These are phyloP conservation scores for Oxytorus armatus DNA, from an alignment of 2,888 invertebrate species.

Conservation along the genomic window DNA sequence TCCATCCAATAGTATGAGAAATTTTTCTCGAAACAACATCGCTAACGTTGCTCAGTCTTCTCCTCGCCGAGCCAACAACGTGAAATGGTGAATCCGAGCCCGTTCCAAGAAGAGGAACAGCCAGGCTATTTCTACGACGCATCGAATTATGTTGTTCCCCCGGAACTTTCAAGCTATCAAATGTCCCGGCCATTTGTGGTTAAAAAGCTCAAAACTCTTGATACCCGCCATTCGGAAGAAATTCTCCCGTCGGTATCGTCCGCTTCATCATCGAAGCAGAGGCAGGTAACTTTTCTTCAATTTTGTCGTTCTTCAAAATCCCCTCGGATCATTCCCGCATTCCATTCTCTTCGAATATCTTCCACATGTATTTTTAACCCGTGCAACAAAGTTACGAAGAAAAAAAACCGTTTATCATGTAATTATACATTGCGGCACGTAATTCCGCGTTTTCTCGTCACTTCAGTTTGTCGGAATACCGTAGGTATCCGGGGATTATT, in stretches of 20 bases:
- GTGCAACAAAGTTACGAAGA: not conserved
- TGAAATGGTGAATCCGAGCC: constrained; percentile 76
- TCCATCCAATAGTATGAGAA: constrained; percentile 91
- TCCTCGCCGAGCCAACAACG: constrained; percentile 83
- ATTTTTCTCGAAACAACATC: constrained; percentile 92
- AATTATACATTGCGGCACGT: constrained; percentile 34
- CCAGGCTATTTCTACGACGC: constrained; percentile 74
- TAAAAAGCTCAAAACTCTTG: not conserved
- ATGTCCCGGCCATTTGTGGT: constrained; percentile 29
- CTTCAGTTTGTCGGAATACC: not conserved
- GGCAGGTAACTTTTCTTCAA: not conserved
- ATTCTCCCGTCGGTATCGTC: not conserved
- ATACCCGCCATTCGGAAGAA: not conserved
- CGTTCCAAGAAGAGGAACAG: constrained; percentile 77
- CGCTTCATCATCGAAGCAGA: too few species aligned
- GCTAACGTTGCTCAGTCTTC: constrained; percentile 91
- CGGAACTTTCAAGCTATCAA: constrained; percentile 32
- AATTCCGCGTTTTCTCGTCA: constrained; percentile 16
- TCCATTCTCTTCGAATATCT: constrained; percentile 10
- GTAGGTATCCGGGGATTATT: not conserved
- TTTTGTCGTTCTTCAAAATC: not conserved
- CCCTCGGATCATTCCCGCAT: not conserved
- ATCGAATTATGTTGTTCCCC: constrained; percentile 38
- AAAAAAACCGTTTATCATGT: constrained; percentile 11
- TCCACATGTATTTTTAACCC: not conserved